Percentiles rank a stretch among this genome's conserved stretches.
phyloP scores from a whole-genome alignment of 2,888 invertebrate species.

The Netelia virgata region DNA sequence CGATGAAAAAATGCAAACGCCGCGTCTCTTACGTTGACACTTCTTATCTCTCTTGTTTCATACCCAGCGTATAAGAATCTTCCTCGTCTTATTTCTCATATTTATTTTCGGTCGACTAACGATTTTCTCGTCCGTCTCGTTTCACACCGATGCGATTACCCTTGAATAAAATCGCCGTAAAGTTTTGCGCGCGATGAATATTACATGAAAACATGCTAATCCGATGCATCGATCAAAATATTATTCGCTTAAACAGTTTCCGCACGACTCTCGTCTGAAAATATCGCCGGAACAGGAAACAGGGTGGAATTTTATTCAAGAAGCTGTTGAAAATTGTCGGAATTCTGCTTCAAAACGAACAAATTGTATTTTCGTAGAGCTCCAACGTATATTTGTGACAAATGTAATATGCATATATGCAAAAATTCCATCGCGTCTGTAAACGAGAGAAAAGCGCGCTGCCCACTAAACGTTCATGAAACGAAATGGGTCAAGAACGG shows the following conservation, averaged over 20 bases:
- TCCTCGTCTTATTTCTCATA: background rate
- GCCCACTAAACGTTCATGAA: slow-evolving; percentile 73
- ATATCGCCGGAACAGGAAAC: background rate
- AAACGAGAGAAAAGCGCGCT: slow-evolving; percentile 45
- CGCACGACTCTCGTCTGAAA: slow-evolving; percentile 20
- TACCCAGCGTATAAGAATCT: background rate
- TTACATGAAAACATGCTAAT: slow-evolving; percentile 57
- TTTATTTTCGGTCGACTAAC: slow-evolving; percentile 11
- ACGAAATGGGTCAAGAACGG: slow-evolving; percentile 80
- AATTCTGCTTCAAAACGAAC: background rate
- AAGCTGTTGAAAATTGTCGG: background rate
- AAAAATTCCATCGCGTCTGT: slow-evolving; percentile 50
- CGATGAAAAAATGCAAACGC: no score
- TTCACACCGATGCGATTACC: slow-evolving; percentile 12
- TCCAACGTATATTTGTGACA: background rate
- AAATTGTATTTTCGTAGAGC: background rate
- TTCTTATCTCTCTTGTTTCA: background rate
- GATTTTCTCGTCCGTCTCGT: slow-evolving; percentile 37
- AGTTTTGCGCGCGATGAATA: slow-evolving; percentile 43
- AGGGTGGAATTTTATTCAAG: background rate
- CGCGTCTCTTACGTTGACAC: no score
- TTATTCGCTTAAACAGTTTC: slow-evolving; percentile 28
- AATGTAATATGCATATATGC: background rate
- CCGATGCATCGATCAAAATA: slow-evolving; percentile 44
- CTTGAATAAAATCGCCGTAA: slow-evolving; percentile 44